Conservation (phyloP, 2,797 vertebrate genomes). For the Perdix hodgsoniae region DNA sequence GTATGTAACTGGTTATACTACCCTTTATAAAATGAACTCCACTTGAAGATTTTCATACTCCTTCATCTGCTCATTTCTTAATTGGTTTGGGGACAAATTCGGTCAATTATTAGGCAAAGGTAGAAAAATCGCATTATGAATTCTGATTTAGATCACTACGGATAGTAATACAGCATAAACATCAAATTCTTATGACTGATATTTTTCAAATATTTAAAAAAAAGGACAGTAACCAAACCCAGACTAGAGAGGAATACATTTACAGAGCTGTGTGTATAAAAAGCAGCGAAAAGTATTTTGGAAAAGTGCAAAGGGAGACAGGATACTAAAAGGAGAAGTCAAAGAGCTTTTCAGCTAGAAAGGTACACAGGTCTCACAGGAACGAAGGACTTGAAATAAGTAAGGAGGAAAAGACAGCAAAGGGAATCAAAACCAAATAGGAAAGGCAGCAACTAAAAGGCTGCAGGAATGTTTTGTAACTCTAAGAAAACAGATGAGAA, state of each 20-base stretch:
- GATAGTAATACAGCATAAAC: neutral
- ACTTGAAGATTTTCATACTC: neutral
- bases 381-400: neutral
- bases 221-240: neutral
- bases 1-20: neutral
- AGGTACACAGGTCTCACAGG: neutral
- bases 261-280: neutral
- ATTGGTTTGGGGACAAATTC: neutral
- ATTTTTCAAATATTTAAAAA: neutral
- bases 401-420: neutral
- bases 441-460: neutral
- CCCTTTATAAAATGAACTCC: neutral
- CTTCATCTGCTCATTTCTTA: neutral
- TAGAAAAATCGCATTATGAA: neutral
- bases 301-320: neutral
- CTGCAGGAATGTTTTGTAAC: neutral
- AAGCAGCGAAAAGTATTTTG: neutral
- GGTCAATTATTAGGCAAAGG: neutral
- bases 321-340: neutral
- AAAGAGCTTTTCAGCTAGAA: neutral
- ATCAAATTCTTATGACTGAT: neutral
- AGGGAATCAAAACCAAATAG: neutral
- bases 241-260: neutral
- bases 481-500: neutral
- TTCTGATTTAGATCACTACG: neutral